Evolutionary conservation across 2,888 invertebrate genomes (phyloP), one percentile per base, ranked within the genome.

Genomic region (Megamerina dolium): DNA sequence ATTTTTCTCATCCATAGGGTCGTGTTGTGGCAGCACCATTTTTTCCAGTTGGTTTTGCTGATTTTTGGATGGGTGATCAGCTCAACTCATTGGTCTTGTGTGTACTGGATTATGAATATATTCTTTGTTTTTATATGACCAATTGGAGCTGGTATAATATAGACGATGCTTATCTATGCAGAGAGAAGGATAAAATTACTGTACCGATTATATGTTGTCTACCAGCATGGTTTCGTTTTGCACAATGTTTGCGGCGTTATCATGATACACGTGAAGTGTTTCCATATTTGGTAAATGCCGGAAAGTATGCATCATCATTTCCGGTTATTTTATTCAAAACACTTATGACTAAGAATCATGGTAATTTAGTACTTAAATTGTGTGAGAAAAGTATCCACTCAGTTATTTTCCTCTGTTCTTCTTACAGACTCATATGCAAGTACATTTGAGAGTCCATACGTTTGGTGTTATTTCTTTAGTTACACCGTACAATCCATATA

Each of bases 201-300:
- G 77, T 91, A n/a, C 84, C 91, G 0, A 69, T 94, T 3, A 85
- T 96, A 13, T 83, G 86, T 52, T 86, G 91, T 58, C 74, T 99
- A 12, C 97, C 97, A 0, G 94, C 96, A 0, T 96, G 94, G 92
- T 90, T 92, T 51, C 83, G 97, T n/a, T 95, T 97, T 73, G 91
- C 93, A 49, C 97, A 97, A 70, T 99, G 96, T 59, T 72, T 97
- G 37, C 77, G 96, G 1, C 85, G 97, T 41, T 99, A 94, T 70
- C 76, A 88, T 5, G 97, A 99, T 72, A 91, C 93, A 2, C 80
- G 81, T 51, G 88, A 91, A 62, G 85, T 85, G 1, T 88, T 89
- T 73, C 92, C 93, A 1, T 97, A 97, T 75, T 75, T 99, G 34
- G 86, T 87, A 2, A 99, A 99, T 73, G 97, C 97, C 3, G 92